Percentiles rank a stretch among this genome's conserved stretches.
Conservation (phyloP, 2,888 invertebrate genomes). For the Encarsia formosa region DNA sequence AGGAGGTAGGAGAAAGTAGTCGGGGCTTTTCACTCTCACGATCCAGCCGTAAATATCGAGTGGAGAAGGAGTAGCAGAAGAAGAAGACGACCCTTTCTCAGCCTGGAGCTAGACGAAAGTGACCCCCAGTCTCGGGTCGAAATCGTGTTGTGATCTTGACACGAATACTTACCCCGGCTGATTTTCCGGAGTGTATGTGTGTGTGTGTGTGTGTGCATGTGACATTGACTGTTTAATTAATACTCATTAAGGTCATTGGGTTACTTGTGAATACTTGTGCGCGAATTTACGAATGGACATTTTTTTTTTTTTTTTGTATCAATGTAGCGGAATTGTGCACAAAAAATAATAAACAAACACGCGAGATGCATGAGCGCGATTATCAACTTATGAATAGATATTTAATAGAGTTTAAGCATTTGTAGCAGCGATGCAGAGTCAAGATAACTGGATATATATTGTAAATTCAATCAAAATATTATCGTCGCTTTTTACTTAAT, state of each 20-base stretch:
- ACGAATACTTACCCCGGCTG: slow-evolving; percentile 32
- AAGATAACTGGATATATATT: no score
- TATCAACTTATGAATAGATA: no score
- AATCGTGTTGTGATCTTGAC: slow-evolving; percentile 33
- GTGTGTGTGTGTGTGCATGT: slow-evolving; percentile 5
- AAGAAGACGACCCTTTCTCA: slow-evolving; percentile 30
- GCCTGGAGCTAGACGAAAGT: slow-evolving; percentile 34
- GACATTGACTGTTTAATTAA: slow-evolving; percentile 19
- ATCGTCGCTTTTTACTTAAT: no score
- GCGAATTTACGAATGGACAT: no score
- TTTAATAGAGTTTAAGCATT: no score
- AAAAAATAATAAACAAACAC: no score
- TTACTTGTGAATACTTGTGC: no score
- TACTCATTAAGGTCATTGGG: slow-evolving; percentile 41
- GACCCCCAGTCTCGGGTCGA: slow-evolving; percentile 30
- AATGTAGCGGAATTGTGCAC: no score
- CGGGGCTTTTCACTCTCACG: slow-evolving; percentile 31
- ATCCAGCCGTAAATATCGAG: slow-evolving; percentile 33
- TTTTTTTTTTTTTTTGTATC: no score
- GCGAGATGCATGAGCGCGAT: no score
- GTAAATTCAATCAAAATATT: no score
- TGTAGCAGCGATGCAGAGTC: no score
- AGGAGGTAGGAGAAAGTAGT: slow-evolving; percentile 31
- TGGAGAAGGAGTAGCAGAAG: slow-evolving; percentile 1
- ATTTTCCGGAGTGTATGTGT: slow-evolving; percentile 2